Conservation (phyloP, 1,140 invertebrate species). For the Apis laboriosa region DNA sequence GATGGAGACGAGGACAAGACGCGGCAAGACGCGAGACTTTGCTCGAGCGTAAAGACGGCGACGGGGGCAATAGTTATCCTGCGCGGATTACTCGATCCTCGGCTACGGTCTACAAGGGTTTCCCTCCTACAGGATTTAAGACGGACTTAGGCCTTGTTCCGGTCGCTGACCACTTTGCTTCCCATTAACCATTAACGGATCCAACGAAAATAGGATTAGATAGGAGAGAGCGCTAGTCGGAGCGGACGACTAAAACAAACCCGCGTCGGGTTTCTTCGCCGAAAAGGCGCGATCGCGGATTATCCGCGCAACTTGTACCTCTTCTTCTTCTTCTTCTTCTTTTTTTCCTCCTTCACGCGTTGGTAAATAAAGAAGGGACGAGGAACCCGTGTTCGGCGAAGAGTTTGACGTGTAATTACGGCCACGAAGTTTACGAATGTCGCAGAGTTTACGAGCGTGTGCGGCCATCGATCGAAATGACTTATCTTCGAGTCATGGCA, state of each 20-base stretch:
- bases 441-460: background rate
- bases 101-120: slow-evolving; percentile 70
- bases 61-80: slow-evolving; percentile 76
- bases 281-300: slow-evolving; percentile 45
- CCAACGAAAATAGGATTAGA: slow-evolving; percentile 80
- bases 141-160: slow-evolving; percentile 81
- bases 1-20: background rate
- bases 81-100: slow-evolving; percentile 76
- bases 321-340: background rate
- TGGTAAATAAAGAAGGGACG: too few relatives aligned
- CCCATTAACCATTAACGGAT: slow-evolving; percentile 82
- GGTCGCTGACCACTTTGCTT: slow-evolving; percentile 80
- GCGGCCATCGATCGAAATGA: background rate
- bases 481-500: background rate
- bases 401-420: background rate
- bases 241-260: slow-evolving; percentile 53
- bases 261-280: slow-evolving; percentile 59
- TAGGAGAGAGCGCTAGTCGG: slow-evolving; percentile 45
- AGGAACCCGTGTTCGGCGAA: background rate
- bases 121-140: slow-evolving; percentile 79
- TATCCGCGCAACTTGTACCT: slow-evolving; percentile 48
- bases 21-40: slow-evolving; percentile 24
- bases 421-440: background rate
- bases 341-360: background rate
- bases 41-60: slow-evolving; percentile 41